Conservation (phyloP, 2,113 vertebrate species). For the Gallinago undulata region DNA sequence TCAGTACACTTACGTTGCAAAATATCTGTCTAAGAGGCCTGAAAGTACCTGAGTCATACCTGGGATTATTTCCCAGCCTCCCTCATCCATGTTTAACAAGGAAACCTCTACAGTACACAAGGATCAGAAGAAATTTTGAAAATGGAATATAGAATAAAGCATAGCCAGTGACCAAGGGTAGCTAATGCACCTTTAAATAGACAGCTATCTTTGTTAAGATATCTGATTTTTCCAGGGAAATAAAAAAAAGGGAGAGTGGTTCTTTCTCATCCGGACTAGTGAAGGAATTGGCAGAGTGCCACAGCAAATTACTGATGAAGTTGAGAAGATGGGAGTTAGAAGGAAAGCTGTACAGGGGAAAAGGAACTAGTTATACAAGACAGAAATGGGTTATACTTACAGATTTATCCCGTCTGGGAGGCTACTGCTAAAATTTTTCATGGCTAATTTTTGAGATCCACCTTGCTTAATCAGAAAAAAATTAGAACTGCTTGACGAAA, state of each 20-base stretch:
- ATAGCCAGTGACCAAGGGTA: background rate
- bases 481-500: slow-evolving; percentile 39
- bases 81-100: background rate
- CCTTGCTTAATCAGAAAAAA: slow-evolving; percentile 37
- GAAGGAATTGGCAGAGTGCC: background rate
- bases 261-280: background rate
- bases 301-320: background rate
- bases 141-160: background rate
- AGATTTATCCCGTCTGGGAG: background rate
- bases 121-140: background rate
- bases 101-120: background rate
- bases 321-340: background rate
- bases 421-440: slow-evolving; percentile 1
- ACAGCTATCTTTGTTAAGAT: background rate
- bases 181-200: background rate
- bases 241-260: background rate
- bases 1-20: background rate
- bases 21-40: background rate
- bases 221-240: background rate
- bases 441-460: background rate
- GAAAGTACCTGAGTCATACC: background rate
- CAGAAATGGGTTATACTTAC: background rate
- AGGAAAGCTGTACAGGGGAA: background rate
- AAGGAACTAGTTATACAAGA: background rate
- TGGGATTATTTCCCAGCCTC: background rate